A percentile compares a stretch with the other conserved stretches of the same genome.
These are phyloP conservation scores for Pseudochirops cupreus DNA, from an alignment of 2,797 vertebrate species.

Conservation along the genomic window DNA sequence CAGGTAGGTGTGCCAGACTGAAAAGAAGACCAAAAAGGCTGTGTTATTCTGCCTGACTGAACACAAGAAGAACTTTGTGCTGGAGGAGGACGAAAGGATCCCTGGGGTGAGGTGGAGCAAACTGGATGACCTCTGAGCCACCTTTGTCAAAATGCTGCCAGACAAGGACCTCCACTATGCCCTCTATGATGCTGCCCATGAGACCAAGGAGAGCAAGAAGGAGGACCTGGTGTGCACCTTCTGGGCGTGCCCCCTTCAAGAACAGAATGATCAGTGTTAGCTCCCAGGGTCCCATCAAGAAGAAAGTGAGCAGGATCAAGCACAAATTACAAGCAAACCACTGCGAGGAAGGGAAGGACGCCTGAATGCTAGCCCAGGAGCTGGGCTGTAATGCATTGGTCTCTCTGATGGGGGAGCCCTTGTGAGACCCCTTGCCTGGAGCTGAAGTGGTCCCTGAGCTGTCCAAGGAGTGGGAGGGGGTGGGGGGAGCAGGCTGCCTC, in stretches of 20 bases:
- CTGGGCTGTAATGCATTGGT: slow-evolving; percentile 89
- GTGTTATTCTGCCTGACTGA: slow-evolving; percentile 91
- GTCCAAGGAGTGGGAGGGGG: slow-evolving; percentile 7
- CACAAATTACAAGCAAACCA: slow-evolving; percentile 94
- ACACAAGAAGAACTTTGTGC: slow-evolving; percentile 91
- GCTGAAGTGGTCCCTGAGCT: background rate
- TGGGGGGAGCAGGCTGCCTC: slow-evolving; percentile 74
- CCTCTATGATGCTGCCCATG: slow-evolving; percentile 92
- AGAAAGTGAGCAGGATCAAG: slow-evolving; percentile 93
- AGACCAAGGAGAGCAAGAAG: slow-evolving; percentile 95
- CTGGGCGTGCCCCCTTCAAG: slow-evolving; percentile 90
- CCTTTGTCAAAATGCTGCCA: slow-evolving; percentile 92
- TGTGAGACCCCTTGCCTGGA: slow-evolving; percentile 83
- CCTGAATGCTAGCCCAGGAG: slow-evolving; percentile 91
- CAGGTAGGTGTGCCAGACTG: slow-evolving; percentile 94
- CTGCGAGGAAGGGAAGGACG: slow-evolving; percentile 91
- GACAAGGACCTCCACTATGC: slow-evolving; percentile 91
- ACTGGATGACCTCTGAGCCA: slow-evolving; percentile 87
- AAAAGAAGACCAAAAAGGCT: slow-evolving; percentile 93
- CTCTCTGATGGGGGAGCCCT: slow-evolving; percentile 90
- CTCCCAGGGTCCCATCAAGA: slow-evolving; percentile 94
- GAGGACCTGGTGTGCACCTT: slow-evolving; percentile 95
- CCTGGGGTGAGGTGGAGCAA: slow-evolving; percentile 89
- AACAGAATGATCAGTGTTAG: slow-evolving; percentile 92
- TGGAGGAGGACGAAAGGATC: slow-evolving; percentile 91